Percentiles rank a stretch among this genome's conserved stretches.
These are phyloP conservation scores for Poecilia velifera DNA, from an alignment of 2,797 vertebrate genomes.

Conservation along the genomic window DNA sequence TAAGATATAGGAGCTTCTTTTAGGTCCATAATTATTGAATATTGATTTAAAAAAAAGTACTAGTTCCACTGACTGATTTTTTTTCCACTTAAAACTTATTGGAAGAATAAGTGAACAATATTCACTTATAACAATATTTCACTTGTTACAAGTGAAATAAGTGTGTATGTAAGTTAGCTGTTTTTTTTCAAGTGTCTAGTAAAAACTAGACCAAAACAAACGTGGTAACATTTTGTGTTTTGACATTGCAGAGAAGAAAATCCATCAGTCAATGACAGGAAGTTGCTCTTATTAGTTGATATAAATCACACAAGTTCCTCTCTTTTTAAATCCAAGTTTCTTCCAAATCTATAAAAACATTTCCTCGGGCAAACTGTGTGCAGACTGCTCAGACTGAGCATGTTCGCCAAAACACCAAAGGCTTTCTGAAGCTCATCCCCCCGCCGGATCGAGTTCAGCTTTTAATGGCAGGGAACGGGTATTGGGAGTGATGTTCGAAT, in stretches of 20 bases:
- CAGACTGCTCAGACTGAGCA: background rate
- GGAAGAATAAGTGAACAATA: no score
- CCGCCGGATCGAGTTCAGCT: constrained; percentile 10
- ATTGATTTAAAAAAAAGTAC: no score
- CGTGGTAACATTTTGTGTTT: no score
- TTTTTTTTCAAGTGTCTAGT: no score
- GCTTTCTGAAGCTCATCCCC: constrained; percentile 20
- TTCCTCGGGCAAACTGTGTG: background rate
- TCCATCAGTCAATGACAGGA: background rate
- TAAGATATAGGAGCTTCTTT: no score
- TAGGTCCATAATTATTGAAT: no score
- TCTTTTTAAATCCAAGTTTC: background rate
- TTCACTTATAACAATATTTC: no score
- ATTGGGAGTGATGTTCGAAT: constrained; percentile 28
- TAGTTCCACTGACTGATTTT: no score
- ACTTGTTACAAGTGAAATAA: no score
- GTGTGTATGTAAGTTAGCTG: no score
- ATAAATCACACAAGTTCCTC: constrained; percentile 5
- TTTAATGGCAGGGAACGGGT: constrained; percentile 22
- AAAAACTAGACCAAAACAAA: no score
- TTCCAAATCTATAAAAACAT: background rate
- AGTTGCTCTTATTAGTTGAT: background rate
- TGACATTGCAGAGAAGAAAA: background rate
- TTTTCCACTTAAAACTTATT: no score
- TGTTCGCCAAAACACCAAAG: background rate